Base-by-base conservation (phyloP, 1,140 invertebrate genomes). In the Platyscapa corneri region DNA sequence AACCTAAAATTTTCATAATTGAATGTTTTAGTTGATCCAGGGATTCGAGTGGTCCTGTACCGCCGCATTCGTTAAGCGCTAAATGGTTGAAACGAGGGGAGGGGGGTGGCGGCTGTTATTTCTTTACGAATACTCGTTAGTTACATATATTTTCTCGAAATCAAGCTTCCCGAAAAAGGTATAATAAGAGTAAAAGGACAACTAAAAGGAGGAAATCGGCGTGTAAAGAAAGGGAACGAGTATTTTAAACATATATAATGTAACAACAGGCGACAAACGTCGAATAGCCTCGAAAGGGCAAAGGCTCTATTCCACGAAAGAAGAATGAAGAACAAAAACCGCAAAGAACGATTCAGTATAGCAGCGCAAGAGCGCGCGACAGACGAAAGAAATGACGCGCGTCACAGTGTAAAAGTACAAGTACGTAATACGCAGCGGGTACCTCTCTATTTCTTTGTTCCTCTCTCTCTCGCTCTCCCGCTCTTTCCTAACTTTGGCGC, bases 331-430 rank as follows among this genome's bases (percentile, higher is more conserved):
- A 74, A 82, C 32, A 82, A 74, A 82, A 70, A 32, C 65, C 42
- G 42, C 42, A 72, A 82, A 81, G 64, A n/a, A 34, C 39, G 27
- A 42, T 42, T 74, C 20, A n/a, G 70, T 37, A n/a, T 0, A 18
- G 23, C 70, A 42, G 39, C 23, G 23, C 27, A 8, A 32, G 65
- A 67, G 53, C 49, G 42, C 60, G 56, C 27, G 74, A 49, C 75
- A 76, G 30, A 49, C n/a, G 74, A 72, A 75, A 82, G 80, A 75
- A 82, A 72, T 49, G 82, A 39, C 74, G 74, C 74, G 82, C 82
- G 74, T 83, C 42, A 78, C 18, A 70, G 83, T 84, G 83, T 84
- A 78, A 84, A 84, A 78, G 32, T 70, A 53, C 75, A 49, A 78
- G 83, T 78, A 84, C 6, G 60, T 23, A 65, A 60, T 64, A 76